These are phyloP conservation scores for Nanorana parkeri DNA, from an alignment of 2,113 vertebrate species.

Conservation along the genomic window DNA sequence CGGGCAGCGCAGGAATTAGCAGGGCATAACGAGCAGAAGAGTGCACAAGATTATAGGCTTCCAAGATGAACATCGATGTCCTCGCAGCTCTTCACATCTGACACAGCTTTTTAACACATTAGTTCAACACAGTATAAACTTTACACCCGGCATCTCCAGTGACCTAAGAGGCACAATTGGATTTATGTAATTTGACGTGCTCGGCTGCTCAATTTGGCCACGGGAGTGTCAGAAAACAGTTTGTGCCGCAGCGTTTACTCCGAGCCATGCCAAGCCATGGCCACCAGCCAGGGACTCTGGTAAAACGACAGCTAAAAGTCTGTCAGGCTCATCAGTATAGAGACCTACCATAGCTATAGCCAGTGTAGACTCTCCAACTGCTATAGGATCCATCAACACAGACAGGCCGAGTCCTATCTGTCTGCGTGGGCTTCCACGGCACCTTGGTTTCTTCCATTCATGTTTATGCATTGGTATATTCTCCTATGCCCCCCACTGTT, in stretches of 20 bases:
- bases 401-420: too few species aligned
- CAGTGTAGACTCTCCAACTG: too few species aligned
- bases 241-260: neutral
- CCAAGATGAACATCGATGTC: neutral
- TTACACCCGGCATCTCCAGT: conserved; percentile 27
- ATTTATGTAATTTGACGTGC: conserved; percentile 29
- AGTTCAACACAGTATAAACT: conserved; percentile 15
- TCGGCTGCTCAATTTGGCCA: conserved; percentile 29
- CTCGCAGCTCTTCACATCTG: conserved; percentile 21
- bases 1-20: neutral
- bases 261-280: neutral
- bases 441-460: too few species aligned
- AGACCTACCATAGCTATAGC: too few species aligned
- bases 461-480: too few species aligned
- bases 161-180: conserved; percentile 7
- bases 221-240: neutral
- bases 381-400: too few species aligned
- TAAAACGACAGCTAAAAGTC: too few species aligned
- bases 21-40: neutral
- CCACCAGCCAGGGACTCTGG: neutral
- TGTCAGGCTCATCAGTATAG: too few species aligned
- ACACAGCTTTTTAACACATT: conserved; percentile 46
- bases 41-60: conserved; percentile 16
- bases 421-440: too few species aligned
- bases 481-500: too few species aligned